A percentile compares a stretch with the other conserved stretches of the same genome.
Conservation (phyloP, 2,888 invertebrate genomes). For the Formica aserva region DNA sequence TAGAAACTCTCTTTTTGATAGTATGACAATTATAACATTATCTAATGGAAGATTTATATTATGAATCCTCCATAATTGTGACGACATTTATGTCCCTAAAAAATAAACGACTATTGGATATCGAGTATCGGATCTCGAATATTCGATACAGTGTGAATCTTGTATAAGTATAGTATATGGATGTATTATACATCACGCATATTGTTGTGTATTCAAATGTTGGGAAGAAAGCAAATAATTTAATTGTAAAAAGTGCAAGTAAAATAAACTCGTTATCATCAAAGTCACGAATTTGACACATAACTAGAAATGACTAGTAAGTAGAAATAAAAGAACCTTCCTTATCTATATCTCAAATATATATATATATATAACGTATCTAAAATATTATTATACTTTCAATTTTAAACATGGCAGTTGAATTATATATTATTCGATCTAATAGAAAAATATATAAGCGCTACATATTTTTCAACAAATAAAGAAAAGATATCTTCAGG, state of each 20-base stretch:
- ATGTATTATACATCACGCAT: neutral
- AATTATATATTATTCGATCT: neutral
- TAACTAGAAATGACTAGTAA: neutral
- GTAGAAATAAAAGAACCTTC: neutral
- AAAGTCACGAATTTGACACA: neutral
- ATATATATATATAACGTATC: neutral
- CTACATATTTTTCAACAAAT: conserved; percentile 32
- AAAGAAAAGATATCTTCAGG: conserved; percentile 49
- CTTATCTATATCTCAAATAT: neutral
- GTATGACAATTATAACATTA: neutral
- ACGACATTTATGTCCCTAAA: neutral
- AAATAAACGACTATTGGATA: neutral
- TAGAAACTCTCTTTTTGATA: neutral
- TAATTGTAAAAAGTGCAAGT: neutral
- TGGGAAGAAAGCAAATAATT: neutral
- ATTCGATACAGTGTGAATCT: neutral
- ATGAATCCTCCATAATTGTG: neutral
- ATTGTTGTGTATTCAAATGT: neutral
- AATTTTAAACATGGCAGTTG: neutral
- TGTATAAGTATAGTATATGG: neutral
- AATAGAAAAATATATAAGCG: conserved; percentile 1
- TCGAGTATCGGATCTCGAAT: neutral
- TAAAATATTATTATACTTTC: neutral
- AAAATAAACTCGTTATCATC: neutral
- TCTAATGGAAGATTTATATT: neutral